Percentiles rank a stretch among this genome's conserved stretches.
phyloP scores from a whole-genome alignment of 1,140 invertebrate genomes.

The Lasaia peninsularis region DNA sequence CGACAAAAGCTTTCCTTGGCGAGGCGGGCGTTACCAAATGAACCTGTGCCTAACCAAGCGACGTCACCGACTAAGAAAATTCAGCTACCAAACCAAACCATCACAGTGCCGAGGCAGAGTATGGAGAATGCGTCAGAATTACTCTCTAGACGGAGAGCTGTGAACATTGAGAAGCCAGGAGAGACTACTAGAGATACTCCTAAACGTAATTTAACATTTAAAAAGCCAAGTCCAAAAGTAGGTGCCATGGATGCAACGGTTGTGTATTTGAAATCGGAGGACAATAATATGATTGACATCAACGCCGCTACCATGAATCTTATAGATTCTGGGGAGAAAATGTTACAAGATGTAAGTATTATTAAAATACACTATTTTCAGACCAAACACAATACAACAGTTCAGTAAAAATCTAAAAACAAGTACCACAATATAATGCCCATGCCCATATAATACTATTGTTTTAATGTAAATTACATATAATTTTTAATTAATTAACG shows the following conservation, averaged over 20 bases:
- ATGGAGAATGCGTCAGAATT: slow-evolving; percentile 65
- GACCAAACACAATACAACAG: no score
- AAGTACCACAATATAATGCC: no score
- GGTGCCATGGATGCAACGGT: slow-evolving; percentile 54
- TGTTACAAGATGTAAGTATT: slow-evolving; percentile 42
- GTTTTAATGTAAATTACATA: no score
- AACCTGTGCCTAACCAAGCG: slow-evolving; percentile 45
- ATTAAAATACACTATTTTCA: no score
- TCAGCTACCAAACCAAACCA: slow-evolving; percentile 62
- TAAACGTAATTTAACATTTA: slow-evolving; percentile 69
- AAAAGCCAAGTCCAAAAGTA: slow-evolving; percentile 53
- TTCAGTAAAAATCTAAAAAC: no score
- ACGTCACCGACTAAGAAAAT: slow-evolving; percentile 53
- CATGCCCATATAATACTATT: no score
- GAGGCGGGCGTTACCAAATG: slow-evolving; percentile 54
- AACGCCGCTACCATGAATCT: slow-evolving; percentile 64
- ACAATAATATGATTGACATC: slow-evolving; percentile 64
- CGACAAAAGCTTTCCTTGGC: slow-evolving; percentile 64
- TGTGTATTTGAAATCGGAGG: slow-evolving; percentile 56
- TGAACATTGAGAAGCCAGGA: slow-evolving; percentile 45
- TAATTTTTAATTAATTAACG: no score
- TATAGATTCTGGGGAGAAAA: slow-evolving; percentile 50
- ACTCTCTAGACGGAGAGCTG: slow-evolving; percentile 51
- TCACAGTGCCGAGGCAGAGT: slow-evolving; percentile 58
- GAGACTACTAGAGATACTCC: slow-evolving; percentile 54